Percentiles rank a stretch among this genome's conserved stretches.
Conservation (phyloP, 2,888 invertebrate species). For the Mechanitis mazaeus region DNA sequence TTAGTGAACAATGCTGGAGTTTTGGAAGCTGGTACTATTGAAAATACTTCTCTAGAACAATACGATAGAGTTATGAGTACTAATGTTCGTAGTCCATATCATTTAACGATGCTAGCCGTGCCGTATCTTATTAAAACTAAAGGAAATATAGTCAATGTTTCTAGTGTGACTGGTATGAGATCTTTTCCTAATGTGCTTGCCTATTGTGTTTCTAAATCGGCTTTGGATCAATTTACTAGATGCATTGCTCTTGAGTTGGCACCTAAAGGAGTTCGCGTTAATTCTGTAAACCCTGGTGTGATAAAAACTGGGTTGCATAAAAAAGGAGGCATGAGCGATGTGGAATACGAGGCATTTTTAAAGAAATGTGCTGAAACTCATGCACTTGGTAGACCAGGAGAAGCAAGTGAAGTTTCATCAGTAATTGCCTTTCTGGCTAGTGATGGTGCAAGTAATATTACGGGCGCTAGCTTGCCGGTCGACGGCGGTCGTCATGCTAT, state of each 20-base stretch:
- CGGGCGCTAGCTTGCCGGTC: slow-evolving; percentile 88
- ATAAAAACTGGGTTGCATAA: slow-evolving; percentile 91
- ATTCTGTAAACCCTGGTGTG: slow-evolving; percentile 95
- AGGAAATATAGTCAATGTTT: slow-evolving; percentile 94
- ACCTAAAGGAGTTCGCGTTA: slow-evolving; percentile 87
- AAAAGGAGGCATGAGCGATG: slow-evolving; percentile 85
- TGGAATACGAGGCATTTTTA: slow-evolving; percentile 86
- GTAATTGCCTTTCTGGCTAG: slow-evolving; percentile 94
- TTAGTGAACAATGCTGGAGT: slow-evolving; percentile 94
- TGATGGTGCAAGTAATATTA: slow-evolving; percentile 88
- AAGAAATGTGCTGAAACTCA: slow-evolving; percentile 90
- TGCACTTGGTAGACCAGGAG: slow-evolving; percentile 91
- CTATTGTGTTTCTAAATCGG: slow-evolving; percentile 95
- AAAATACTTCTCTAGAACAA: slow-evolving; percentile 87
- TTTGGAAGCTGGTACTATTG: slow-evolving; percentile 86
- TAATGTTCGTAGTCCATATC: slow-evolving; percentile 87
- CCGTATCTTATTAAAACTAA: slow-evolving; percentile 87
- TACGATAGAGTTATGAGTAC: slow-evolving; percentile 91
- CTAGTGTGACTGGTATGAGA: slow-evolving; percentile 92
- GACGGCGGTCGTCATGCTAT: slow-evolving; percentile 93
- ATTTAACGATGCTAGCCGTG: slow-evolving; percentile 88
- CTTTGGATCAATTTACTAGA: slow-evolving; percentile 94
- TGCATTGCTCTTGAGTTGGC: slow-evolving; percentile 91
- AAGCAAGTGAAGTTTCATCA: slow-evolving; percentile 88
- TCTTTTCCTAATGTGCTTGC: slow-evolving; percentile 93